These are phyloP conservation scores for Notocelia uddmanniana DNA, from an alignment of 2,888 invertebrate genomes.

Conservation along the genomic window DNA sequence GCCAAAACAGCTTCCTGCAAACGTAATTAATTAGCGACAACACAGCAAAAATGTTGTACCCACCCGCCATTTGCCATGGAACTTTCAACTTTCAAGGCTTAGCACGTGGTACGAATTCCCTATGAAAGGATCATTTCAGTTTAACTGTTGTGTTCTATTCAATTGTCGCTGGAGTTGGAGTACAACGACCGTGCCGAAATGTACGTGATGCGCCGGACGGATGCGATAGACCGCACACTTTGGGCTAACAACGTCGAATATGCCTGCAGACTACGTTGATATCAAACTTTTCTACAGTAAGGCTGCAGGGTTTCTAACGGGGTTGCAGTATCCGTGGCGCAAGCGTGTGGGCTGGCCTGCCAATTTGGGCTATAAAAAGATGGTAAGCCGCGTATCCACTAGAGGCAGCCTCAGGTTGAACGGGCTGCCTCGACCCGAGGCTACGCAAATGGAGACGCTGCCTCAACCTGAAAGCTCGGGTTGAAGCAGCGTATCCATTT, in stretches of 20 bases:
- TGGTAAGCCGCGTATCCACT: too few species aligned
- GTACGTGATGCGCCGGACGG: constrained; percentile 52
- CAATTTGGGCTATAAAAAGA: neutral
- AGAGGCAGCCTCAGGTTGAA: too few species aligned
- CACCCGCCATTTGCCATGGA: neutral
- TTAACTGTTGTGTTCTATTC: constrained; percentile 3
- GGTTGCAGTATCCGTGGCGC: constrained; percentile 50
- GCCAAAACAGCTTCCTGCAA: constrained; percentile 26
- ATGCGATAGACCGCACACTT: constrained; percentile 49
- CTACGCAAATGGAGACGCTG: too few species aligned
- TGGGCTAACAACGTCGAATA: constrained; percentile 7
- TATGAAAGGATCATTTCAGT: neutral
- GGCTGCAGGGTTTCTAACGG: constrained; percentile 54
- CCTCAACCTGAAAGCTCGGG: too few species aligned
- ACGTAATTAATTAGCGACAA: constrained; percentile 15
- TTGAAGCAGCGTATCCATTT: too few species aligned
- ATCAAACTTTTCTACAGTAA: neutral
- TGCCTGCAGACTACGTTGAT: neutral
- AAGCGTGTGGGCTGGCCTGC: neutral
- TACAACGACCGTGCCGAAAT: constrained; percentile 56
- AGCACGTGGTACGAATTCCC: constrained; percentile 5
- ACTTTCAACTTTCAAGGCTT: constrained; percentile 5
- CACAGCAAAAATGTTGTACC: neutral
- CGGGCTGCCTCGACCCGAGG: too few species aligned
- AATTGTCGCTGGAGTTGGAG: constrained; percentile 48